Evolutionary conservation across 2,113 vertebrate genomes (phyloP), one percentile per base, ranked within the genome.

Genomic region (Protomyctophum bolini): DNA sequence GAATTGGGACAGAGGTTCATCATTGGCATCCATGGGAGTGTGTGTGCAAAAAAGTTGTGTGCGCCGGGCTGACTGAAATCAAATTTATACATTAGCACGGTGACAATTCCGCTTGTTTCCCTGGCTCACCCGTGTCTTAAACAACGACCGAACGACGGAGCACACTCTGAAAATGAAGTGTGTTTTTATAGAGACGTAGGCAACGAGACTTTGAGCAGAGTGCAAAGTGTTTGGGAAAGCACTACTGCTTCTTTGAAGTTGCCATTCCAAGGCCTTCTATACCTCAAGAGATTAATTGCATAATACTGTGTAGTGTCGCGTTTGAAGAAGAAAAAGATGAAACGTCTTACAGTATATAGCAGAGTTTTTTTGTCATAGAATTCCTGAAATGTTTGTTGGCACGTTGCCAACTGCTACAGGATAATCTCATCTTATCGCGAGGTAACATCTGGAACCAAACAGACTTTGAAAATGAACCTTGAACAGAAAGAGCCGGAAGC

Each of bases 61-160:
- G 59, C 45, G 69, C 54, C 71, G 72, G 63, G 58, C 68, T 76
- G 72, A 33, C 58, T 63, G 69, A 73, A 70, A 85, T 85, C 68
- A 33, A 69, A 77, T 85, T 79, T 64, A 66, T 71, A 78, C 74
- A 68, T 78, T 80, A 70, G 81, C 73, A 51, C 75, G 56, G 64
- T 15, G 61, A 85, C 79, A 73, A 10, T 29, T 70, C n/a, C 45
- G 11, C 73, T 75, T 83, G 77, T 84, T 80, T 77, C 60, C 33
- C 33, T 3, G 33, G 1, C 33, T 41, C 5, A 41, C 3, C 33
- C 33, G 57, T 54, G 15, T 58, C 67, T 57, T 54, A 76, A 72
- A 83, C 51, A 65, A 55, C 51, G 9, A 55, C 72, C 73, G 33
- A 14, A 65, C n/a, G 45, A 65, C 50, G 48, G 74, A 70, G 69